Evolutionary conservation across 92 coral and sea anemone species (phyloP), one percentile per base, ranked within the genome.

Genomic region (Siderastrea siderea): DNA sequence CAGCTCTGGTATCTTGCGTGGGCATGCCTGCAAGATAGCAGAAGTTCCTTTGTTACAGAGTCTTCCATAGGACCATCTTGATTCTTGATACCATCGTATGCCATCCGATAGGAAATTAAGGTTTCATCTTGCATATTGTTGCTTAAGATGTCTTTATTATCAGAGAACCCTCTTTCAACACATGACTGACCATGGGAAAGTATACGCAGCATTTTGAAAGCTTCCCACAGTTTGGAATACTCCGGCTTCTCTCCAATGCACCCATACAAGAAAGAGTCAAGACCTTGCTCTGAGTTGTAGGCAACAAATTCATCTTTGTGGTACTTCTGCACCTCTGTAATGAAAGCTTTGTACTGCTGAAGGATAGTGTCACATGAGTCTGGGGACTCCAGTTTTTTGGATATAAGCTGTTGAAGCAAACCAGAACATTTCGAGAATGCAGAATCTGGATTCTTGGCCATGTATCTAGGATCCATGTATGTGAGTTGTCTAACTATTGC

Each of bases 371-470:
- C 92, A 88, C 83, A 82, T n/a, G 64, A 55, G 75, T 75, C 83
- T 82, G 87, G 86, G 82, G 84, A 82, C 78, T 88, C 75, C 84
- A 88, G 74, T 65, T 88, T 88, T 64, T 82, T 71, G 50, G 91
- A 63, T 69, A 88, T 81, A 60, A 88, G 77, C 19, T 88, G 91
- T 64, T 88, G 91, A 47, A 88, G 82, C 76, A 82, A 54, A 82
- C 68, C 58, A 3, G 84, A 82, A 77, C 81, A 88, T 47, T 83
- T 75, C 51, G 74, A 65, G 70, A 77, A 75, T 75, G 88, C 92
- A 75, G 84, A 52, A 49, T 82, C 80, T 75, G 88, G 84, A 69
- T 68, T 82, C 66, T 75, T 74, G 77, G 92, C 86, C 60, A 80
- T 88, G 85, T 60, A 71, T 62, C 70, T 87, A 68, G 72, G 80